Percentiles rank a stretch among this genome's conserved stretches.
Conservation (phyloP, 2,888 invertebrate genomes). For the Polydesmus complanatus region DNA sequence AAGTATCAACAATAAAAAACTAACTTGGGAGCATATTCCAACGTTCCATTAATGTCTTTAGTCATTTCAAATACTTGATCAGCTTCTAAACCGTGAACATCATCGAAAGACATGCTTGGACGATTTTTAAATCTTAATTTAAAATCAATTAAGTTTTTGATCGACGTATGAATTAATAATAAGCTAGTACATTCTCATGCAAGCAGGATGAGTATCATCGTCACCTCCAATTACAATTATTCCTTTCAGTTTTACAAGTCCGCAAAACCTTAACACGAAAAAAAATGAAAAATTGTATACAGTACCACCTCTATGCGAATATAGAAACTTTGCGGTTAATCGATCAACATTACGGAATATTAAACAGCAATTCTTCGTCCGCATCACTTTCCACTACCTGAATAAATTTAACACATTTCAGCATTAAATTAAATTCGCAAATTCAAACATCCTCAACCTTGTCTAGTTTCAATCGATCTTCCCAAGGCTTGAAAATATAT, state of each 20-base stretch:
- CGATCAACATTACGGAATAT: constrained; percentile 70
- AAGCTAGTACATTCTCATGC: constrained; percentile 58
- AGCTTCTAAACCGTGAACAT: constrained; percentile 46
- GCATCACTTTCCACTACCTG: constrained; percentile 93
- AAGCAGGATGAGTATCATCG: constrained; percentile 67
- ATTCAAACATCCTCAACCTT: constrained; percentile 1
- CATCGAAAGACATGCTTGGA: constrained; percentile 89
- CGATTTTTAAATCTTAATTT: constrained; percentile 92
- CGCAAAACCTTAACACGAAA: constrained; percentile 53
- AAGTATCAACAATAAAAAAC: constrained; percentile 24
- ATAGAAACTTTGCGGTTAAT: too few relatives aligned
- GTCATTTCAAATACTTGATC: constrained; percentile 84
- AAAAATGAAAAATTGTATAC: not conserved
- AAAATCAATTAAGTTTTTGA: not conserved
- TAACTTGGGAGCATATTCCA: constrained; percentile 86
- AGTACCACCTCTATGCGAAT: not conserved
- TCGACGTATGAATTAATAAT: constrained; percentile 17
- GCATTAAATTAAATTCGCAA: not conserved
- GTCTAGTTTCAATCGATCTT: constrained; percentile 52
- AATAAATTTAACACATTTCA: constrained; percentile 27
- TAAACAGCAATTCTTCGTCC: constrained; percentile 89
- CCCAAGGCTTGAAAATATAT: constrained; percentile 83
- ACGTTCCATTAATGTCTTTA: constrained; percentile 56
- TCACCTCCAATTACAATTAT: constrained; percentile 83
- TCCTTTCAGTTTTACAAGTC: constrained; percentile 88